A percentile compares a stretch with the other conserved stretches of the same genome.
Conservation (phyloP, 2,797 vertebrate species). For the Leptatherina wallacei region DNA sequence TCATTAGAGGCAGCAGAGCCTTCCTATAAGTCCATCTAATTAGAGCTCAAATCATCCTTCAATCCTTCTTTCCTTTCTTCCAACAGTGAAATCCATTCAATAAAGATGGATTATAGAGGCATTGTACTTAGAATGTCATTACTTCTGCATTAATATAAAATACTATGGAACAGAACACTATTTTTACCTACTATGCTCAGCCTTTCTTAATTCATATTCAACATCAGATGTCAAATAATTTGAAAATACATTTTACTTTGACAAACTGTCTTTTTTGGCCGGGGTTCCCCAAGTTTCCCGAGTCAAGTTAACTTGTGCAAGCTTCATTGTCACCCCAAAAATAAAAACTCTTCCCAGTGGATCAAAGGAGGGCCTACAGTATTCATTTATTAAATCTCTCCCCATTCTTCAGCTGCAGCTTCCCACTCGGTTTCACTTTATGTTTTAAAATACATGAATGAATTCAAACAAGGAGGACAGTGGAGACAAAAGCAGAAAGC, state of each 20-base stretch:
- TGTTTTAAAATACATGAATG: slow-evolving; percentile 24
- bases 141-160: neutral
- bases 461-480: slow-evolving; percentile 17
- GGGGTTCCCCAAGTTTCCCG: neutral
- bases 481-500: neutral
- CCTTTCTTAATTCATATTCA: slow-evolving; percentile 13
- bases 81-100: slow-evolving; percentile 26
- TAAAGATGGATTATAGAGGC: slow-evolving; percentile 11
- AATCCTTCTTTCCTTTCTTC: slow-evolving; percentile 13
- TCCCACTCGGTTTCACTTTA: slow-evolving; percentile 49
- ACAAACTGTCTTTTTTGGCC: slow-evolving; percentile 20
- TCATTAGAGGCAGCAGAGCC: slow-evolving; percentile 62
- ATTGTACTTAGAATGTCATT: slow-evolving; percentile 19
- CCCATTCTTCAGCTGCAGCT: slow-evolving; percentile 4
- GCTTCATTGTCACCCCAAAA: slow-evolving; percentile 34
- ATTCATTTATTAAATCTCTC: slow-evolving; percentile 45
- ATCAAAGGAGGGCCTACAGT: slow-evolving; percentile 55
- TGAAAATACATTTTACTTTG: slow-evolving; percentile 27
- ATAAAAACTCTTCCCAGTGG: slow-evolving; percentile 42
- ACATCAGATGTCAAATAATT: slow-evolving; percentile 16
- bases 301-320: slow-evolving; percentile 31
- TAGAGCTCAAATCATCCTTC: slow-evolving; percentile 52
- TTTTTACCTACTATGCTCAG: neutral
- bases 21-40: slow-evolving; percentile 68
- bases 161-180: neutral